Evolutionary conservation across 2,797 vertebrate genomes (phyloP), one percentile per base, ranked within the genome.

Genomic region (Coregonus sp.): DNA sequence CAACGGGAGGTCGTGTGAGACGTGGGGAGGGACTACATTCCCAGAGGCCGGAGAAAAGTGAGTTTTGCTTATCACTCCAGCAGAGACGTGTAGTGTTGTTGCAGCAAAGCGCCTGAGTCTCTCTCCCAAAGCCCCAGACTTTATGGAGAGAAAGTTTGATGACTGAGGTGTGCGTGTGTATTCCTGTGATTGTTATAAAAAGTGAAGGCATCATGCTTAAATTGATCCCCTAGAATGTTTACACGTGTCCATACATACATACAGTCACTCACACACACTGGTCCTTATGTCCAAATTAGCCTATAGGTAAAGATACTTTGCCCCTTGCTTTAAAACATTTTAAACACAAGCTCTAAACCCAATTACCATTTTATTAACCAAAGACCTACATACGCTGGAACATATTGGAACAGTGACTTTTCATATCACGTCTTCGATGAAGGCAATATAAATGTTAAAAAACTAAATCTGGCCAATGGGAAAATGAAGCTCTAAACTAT

Each of bases 241-340:
- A 73, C 75, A 4, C 11, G 9, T 65, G 3, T 78, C n/a, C 70
- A 59, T 73, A 77, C 25, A 50, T 40, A 70, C n/a, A 79, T 63
- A 75, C 75, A 37, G 14, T 4, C n/a, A 63, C 29, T 25, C 59
- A 63, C 59, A 63, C 59, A 63, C 59, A 63, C 59, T 63, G 59
- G 59, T 63, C 59, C 20, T 63, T 14, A 33, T 67, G 65, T 33
- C 65, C 65, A 67, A 67, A 35, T 67, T 33, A 33, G 12, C n/a
- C 9, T 20, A 47, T 3, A 25, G 25, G 59, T 63, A 63, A 61
- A 63, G 3, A 20, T 29, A 63, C 59, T 63, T 25, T 9, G 59
- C n/a, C 69, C 71, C 76, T 40, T 61, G 69, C 56, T 70, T 59
- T 77, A 51, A 6, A 80, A 4, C 25, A 61, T 47, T 78, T 54